phyloP scores from a whole-genome alignment of 2,888 invertebrate genomes.

The Cantharis flavilabris region DNA sequence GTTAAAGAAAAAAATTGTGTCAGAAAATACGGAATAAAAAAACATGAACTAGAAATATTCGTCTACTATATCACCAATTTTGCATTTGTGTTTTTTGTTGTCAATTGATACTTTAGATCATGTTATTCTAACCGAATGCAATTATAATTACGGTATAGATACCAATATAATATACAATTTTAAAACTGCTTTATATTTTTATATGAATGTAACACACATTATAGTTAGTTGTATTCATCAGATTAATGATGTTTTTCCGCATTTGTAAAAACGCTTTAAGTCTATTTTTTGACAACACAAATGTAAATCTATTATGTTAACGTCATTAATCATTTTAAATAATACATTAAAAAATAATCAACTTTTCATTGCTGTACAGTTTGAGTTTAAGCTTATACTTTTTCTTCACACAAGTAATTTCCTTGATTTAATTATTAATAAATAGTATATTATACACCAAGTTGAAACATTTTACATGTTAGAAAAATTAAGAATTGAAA shows the following conservation, averaged over 20 bases:
- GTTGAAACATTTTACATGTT: no score
- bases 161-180: background rate
- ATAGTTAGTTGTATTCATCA: slow-evolving; percentile 11
- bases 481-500: no score
- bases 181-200: background rate
- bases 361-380: background rate
- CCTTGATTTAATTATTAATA: background rate
- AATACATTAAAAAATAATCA: slow-evolving; percentile 1
- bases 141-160: no score
- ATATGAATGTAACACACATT: background rate
- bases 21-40: no score
- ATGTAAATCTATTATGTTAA: slow-evolving; percentile 6
- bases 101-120: no score
- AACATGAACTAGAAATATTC: no score
- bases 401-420: background rate
- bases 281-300: slow-evolving; percentile 10
- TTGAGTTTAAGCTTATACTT: background rate
- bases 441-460: no score
- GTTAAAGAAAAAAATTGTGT: no score
- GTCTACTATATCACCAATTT: no score
- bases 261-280: slow-evolving; percentile 11
- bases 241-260: slow-evolving; percentile 20
- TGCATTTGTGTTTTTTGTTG: no score
- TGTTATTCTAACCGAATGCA: no score
- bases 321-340: slow-evolving; percentile 13